Conservation (phyloP, 35 echinoderm and acorn worm genomes). For the Lytechinus variegatus region DNA sequence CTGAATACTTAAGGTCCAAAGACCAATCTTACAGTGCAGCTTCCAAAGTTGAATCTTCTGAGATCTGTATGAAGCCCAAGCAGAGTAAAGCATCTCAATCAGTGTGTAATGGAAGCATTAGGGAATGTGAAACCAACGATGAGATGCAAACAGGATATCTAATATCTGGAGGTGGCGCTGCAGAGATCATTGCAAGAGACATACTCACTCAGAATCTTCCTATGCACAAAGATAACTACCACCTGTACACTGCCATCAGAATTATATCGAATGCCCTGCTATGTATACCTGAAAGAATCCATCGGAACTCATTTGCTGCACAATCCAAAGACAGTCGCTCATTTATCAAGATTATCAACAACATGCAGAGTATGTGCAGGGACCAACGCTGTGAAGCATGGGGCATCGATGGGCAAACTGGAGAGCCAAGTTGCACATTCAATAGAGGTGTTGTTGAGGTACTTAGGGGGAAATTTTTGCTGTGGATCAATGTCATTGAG, state of each 20-base stretch:
- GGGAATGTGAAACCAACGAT: not conserved
- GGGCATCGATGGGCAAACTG: not conserved
- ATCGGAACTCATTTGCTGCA: slow-evolving; percentile 20
- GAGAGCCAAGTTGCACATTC: not conserved
- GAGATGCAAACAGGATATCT: not conserved
- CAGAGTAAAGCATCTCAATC: not conserved
- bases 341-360: not conserved
- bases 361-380: not conserved
- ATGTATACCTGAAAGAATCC: slow-evolving; percentile 16
- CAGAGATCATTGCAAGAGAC: slow-evolving; percentile 8
- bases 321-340: not conserved
- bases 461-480: not conserved
- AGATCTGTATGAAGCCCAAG: not conserved
- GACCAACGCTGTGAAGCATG: not conserved
- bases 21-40: not conserved
- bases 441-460: not conserved
- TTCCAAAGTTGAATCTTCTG: not conserved
- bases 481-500: slow-evolving; percentile 25
- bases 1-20: not conserved
- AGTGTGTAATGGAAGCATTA: not conserved
- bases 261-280: not conserved
- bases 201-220: not conserved
- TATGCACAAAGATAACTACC: not conserved
- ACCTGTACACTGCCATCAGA: not conserved
- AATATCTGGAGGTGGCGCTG: slow-evolving; percentile 11